Percentiles rank a stretch among this genome's conserved stretches.
Evolutionary conservation across 1,140 invertebrate genomes (phyloP).

Genomic region (Apolygus lucorum): DNA sequence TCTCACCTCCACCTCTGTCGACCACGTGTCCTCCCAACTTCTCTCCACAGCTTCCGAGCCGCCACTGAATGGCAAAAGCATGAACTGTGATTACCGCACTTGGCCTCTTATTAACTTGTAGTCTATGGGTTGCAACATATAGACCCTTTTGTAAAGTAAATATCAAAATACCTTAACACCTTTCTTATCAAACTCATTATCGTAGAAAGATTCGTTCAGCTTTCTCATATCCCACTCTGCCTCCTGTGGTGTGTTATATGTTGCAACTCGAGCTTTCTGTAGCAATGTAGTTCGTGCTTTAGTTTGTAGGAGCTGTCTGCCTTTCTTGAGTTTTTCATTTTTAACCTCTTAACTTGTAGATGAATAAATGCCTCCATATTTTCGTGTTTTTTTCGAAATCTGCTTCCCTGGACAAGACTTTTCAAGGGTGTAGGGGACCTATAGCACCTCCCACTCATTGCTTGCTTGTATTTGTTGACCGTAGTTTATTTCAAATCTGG

Average conservation of each 20-base stretch:
- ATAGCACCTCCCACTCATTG: not conserved
- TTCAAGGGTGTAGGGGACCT: not conserved
- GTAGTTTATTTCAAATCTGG: too few species aligned
- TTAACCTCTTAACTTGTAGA: not conserved
- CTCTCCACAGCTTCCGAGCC: not conserved
- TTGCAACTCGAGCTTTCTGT: constrained; percentile 22
- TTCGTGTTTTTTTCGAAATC: constrained; percentile 1
- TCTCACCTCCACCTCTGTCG: not conserved
- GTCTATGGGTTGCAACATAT: constrained; percentile 24
- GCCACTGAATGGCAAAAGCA: not conserved
- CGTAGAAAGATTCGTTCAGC: not conserved
- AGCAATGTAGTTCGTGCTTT: not conserved
- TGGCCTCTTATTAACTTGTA: not conserved
- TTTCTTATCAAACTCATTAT: not conserved
- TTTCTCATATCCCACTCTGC: constrained; percentile 2
- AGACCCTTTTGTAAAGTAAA: constrained; percentile 15
- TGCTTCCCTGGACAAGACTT: constrained; percentile 13
- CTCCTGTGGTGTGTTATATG: constrained; percentile 17
- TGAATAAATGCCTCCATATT: constrained; percentile 1
- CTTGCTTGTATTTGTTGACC: too few species aligned
- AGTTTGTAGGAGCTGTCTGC: not conserved
- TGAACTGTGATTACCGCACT: constrained; percentile 1
- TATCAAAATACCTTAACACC: not conserved
- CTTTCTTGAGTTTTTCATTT: not conserved
- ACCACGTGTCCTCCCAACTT: not conserved